Conservation (phyloP, 2,113 vertebrate genomes). For the Probosciger aterrimus region DNA sequence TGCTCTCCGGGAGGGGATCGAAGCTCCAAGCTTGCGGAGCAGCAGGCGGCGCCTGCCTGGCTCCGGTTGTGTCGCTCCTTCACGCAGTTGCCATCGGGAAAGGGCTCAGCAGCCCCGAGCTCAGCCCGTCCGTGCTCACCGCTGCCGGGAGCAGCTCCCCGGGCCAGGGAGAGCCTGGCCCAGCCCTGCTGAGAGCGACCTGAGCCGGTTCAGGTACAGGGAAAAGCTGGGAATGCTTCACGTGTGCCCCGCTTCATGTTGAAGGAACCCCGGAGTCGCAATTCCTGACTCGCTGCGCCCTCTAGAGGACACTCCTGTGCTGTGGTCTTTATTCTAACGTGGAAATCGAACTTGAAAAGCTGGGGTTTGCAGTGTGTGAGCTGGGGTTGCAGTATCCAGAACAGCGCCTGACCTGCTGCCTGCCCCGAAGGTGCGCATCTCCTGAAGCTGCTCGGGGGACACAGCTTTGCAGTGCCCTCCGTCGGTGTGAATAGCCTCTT, state of each 20-base stretch:
- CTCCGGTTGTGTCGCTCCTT: not conserved
- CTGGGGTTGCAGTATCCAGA: not conserved
- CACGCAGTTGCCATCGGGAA: fast-evolving
- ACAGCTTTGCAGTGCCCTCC: fast-evolving
- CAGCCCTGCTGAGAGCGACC: fast-evolving
- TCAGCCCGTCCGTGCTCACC: fast-evolving
- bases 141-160: fast-evolving
- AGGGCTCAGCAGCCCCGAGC: not conserved
- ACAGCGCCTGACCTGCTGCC: fast-evolving
- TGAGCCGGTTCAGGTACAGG: not conserved
- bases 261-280: not conserved
- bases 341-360: not conserved
- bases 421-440: not conserved
- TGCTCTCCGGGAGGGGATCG: not conserved
- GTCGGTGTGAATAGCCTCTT: not conserved
- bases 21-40: not conserved
- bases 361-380: not conserved
- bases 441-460: fast-evolving
- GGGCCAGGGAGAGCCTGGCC: fast-evolving
- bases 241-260: not conserved
- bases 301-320: slow-evolving; percentile 15
- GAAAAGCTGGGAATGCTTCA: not conserved
- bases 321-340: no score
- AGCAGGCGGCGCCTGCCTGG: not conserved
- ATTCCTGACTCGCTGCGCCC: not conserved